Base-by-base conservation (phyloP, 1,140 invertebrate species). In the Mizuhopecten yessoensis region DNA sequence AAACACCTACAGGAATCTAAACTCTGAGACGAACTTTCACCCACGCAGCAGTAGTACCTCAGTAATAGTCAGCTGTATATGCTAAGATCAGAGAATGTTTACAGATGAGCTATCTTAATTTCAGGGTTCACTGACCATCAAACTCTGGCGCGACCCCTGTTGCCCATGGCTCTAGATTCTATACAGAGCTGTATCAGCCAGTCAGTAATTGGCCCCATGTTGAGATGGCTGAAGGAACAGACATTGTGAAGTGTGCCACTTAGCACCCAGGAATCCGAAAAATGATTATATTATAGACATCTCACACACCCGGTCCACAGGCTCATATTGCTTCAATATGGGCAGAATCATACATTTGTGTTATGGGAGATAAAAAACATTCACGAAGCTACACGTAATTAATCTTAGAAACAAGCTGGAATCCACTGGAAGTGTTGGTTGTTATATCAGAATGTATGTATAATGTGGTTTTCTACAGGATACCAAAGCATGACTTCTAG, bases 1-100 rank as follows among this genome's bases (percentile, higher is more conserved):
- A 39, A 7, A 39, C 5, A 5, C 36, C 5, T 39, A 39, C 36
- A 39, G 36, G 36, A 5, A 5, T 13, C 36, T n/a, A n/a, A n/a
- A n/a, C n/a, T n/a, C n/a, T n/a, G 36, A 7, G 36, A 39, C 13
- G 36, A 13, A 39, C 36, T 39, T 39, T 10, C 17, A 45, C 9
- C 57, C n/a, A 75, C 23, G 29, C 57, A 75, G 23, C n/a, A n/a
- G 23, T 7, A 75, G 57, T 75, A 75, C 57, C 57, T n/a, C n/a
- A n/a, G n/a, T n/a, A n/a, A n/a, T n/a, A 75, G 17, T 10, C 9
- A 10, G 9, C 9, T 45, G 17, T 9, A 17, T 7, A 17, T 29
- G 57, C n/a, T n/a, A n/a, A 75, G 57, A 75, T 75, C 57, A 75
- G 57, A 23, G 23, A 75, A n/a, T 29, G 57, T 75, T 75, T 75